Evolutionary conservation across 2,113 vertebrate genomes (phyloP).

Genomic region (Sinocyclocheilus anshuiensis): DNA sequence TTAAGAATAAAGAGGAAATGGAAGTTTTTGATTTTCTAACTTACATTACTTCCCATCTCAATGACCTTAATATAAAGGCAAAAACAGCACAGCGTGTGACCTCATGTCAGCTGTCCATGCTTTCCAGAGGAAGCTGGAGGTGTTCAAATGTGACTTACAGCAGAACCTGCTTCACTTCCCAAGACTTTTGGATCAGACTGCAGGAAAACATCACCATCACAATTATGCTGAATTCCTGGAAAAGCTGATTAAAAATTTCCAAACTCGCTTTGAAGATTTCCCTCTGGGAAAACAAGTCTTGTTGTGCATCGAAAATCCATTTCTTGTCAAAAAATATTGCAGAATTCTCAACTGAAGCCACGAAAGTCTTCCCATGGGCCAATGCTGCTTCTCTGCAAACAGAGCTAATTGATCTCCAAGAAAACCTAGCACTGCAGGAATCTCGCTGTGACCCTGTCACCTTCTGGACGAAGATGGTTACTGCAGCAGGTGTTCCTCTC

Average conservation of each 20-base stretch:
- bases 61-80: slow-evolving; percentile 26
- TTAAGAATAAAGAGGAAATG: slow-evolving; percentile 6
- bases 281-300: slow-evolving; percentile 22
- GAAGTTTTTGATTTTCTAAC: neutral
- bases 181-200: neutral
- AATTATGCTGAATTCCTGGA: slow-evolving; percentile 23
- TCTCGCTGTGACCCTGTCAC: slow-evolving; percentile 26
- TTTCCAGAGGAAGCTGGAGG: slow-evolving; percentile 8
- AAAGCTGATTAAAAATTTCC: neutral
- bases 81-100: slow-evolving; percentile 12
- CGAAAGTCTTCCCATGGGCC: neutral
- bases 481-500: slow-evolving; percentile 33
- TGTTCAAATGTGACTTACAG: neutral
- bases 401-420: slow-evolving; percentile 44
- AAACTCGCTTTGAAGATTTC: slow-evolving; percentile 38
- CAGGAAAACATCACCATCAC: neutral
- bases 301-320: neutral
- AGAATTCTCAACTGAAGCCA: no score
- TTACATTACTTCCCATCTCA: neutral
- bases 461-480: slow-evolving; percentile 27
- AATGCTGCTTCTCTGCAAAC: slow-evolving; percentile 44
- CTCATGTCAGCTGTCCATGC: slow-evolving; percentile 26
- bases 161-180: neutral
- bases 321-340: no score
- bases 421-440: slow-evolving; percentile 46